phyloP scores from a whole-genome alignment of 1,140 invertebrate species.

The Saxidomus purpurata region DNA sequence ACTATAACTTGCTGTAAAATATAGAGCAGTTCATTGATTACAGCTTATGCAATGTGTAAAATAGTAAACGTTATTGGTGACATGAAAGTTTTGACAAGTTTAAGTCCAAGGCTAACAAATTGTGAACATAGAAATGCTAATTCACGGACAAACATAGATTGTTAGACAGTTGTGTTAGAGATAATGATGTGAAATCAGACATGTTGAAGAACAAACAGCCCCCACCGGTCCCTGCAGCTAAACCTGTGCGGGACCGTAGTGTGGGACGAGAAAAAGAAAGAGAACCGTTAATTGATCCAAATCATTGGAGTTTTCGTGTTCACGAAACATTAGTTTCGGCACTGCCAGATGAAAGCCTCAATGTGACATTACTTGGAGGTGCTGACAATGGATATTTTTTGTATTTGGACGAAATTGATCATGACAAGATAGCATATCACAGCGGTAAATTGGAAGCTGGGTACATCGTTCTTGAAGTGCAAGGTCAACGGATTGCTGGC shows the following conservation, averaged over 20 bases:
- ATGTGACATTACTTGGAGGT: conserved; percentile 87
- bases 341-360: conserved; percentile 82
- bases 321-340: conserved; percentile 84
- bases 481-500: conserved; percentile 90
- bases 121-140: conserved; percentile 41
- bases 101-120: neutral
- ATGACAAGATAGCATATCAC: conserved; percentile 87
- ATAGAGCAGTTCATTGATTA: neutral
- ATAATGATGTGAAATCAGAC: conserved; percentile 60
- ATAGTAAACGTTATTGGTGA: neutral
- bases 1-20: neutral
- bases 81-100: conserved; percentile 37
- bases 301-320: conserved; percentile 84
- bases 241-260: conserved; percentile 54
- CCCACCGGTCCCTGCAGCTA: conserved; percentile 69
- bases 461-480: conserved; percentile 89
- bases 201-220: conserved; percentile 74
- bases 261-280: conserved; percentile 55
- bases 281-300: conserved; percentile 70
- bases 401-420: conserved; percentile 86
- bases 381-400: conserved; percentile 89
- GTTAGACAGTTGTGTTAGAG: conserved; percentile 16
- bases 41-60: neutral
- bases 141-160: neutral
- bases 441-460: conserved; percentile 84